phyloP scores from a whole-genome alignment of 2,888 invertebrate genomes.

The Chrysomela aeneicollis region DNA sequence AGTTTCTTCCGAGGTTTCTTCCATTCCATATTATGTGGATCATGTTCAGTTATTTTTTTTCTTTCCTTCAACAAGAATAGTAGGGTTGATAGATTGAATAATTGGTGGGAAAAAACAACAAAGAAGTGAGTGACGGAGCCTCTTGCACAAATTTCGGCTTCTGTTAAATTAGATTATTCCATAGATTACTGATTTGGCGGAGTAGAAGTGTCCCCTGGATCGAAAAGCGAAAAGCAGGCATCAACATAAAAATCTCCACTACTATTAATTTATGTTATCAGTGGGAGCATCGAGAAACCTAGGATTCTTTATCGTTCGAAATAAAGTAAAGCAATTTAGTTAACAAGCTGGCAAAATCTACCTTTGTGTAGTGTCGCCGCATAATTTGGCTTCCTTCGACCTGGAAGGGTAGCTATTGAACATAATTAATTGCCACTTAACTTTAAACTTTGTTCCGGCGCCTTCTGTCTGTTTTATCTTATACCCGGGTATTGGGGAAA shows the following conservation, averaged over 20 bases:
- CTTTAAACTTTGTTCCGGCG: slow-evolving; percentile 36
- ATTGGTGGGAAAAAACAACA: too few species aligned
- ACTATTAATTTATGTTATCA: slow-evolving; percentile 40
- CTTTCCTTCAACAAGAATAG: too few species aligned
- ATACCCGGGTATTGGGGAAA: not conserved
- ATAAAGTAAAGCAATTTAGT: slow-evolving; percentile 42
- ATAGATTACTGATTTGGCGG: not conserved
- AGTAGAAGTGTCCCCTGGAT: not conserved
- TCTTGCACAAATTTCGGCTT: too few species aligned
- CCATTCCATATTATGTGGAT: too few species aligned
- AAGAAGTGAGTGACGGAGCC: too few species aligned
- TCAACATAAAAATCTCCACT: slow-evolving; percentile 32
- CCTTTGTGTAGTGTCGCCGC: slow-evolving; percentile 41
- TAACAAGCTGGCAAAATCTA: slow-evolving; percentile 41
- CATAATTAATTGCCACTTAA: slow-evolving; percentile 41
- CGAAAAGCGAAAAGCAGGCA: not conserved
- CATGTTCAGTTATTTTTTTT: too few species aligned
- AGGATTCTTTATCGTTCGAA: slow-evolving; percentile 23
- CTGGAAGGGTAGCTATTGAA: slow-evolving; percentile 38
- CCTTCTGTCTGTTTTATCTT: slow-evolving; percentile 21
- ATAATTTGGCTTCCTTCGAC: slow-evolving; percentile 34
- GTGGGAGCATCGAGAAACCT: slow-evolving; percentile 33
- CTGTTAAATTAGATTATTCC: too few species aligned
- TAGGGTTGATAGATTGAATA: too few species aligned
- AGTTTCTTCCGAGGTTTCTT: too few species aligned